phyloP scores from a whole-genome alignment of 92 coral and sea anemone species.

The Meandrina meandrites region DNA sequence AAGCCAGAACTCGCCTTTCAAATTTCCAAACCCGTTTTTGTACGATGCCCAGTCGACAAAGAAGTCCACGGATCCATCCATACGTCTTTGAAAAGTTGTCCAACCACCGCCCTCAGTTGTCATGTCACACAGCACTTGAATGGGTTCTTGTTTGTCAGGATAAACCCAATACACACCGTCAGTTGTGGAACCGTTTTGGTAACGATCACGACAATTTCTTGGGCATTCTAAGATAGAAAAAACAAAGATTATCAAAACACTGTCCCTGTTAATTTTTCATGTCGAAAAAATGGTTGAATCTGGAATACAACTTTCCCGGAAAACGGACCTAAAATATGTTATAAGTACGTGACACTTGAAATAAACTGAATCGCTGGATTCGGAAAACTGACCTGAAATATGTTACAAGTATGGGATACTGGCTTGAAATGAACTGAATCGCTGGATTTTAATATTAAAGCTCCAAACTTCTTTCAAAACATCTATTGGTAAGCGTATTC shows the following conservation, averaged over 20 bases:
- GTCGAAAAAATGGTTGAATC: not conserved
- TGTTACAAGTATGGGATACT: too few species aligned
- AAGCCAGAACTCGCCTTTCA: conserved; percentile 56
- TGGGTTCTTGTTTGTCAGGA: conserved; percentile 24
- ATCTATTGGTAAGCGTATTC: not conserved
- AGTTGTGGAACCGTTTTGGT: not conserved
- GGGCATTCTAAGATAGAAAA: conserved; percentile 11
- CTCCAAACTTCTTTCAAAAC: too few species aligned
- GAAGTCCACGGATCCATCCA: conserved; percentile 42
- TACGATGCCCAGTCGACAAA: conserved; percentile 20
- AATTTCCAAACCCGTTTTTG: conserved; percentile 58
- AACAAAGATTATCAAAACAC: not conserved
- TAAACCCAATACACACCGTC: conserved; percentile 30
- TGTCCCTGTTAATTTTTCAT: not conserved
- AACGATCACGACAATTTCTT: conserved; percentile 10
- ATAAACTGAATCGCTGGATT: too few species aligned
- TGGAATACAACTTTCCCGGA: not conserved
- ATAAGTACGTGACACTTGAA: too few species aligned
- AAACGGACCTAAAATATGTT: not conserved
- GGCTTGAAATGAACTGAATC: too few species aligned
- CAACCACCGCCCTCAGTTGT: conserved; percentile 43
- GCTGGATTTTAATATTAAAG: too few species aligned
- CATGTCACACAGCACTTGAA: conserved; percentile 45
- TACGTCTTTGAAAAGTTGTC: conserved; percentile 35
- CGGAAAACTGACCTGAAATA: not conserved